Base-by-base conservation (phyloP, 1,140 invertebrate species). In the Drosophila kanapiae region DNA sequence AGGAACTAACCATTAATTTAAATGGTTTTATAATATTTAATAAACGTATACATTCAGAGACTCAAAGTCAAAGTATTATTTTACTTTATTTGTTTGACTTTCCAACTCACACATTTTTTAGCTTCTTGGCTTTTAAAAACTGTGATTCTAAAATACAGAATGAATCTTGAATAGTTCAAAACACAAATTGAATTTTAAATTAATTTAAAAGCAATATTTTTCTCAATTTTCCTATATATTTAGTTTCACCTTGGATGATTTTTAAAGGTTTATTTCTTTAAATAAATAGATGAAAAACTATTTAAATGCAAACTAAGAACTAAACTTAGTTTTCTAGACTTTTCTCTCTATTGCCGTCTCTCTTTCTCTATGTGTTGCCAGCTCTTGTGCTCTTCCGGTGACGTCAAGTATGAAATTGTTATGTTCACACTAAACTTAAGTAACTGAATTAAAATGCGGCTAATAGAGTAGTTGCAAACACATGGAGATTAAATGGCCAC, bases 371-470 rank as follows among this genome's bases (percentile, higher is more conserved):
- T 11, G 6, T 33, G 23, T 14, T 35, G 48, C 27, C 42, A 43
- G 42, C 59, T 72, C 49, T 51, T 59, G 47, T 60, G 65, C 65
- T 60, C 43, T 63, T 70, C 59, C 57, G 76, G 48, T 61, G 53
- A 64, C 83, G 74, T 87, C 85, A 90, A 84, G 84, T 88, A 88
- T 88, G 78, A 88, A 88, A 88, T 88, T 90, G 85, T 88, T 90
- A 85, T 88, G 85, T 88, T 88, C 85, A 88, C 85, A 88, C 85
- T 90, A 90, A 90, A 88, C 85, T 88, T 90, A 88, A 88, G 85
- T 88, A 88, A 88, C 85, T 88, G 85, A 88, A 88, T 88, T 88
- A 88, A 88, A 88, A 88, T 88, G 85, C 75, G 85, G 85, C 85
- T 90, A 88, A 88, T 88, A 85, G 85, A 90, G 85, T 90, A 87